Base-by-base conservation (phyloP, 2,113 vertebrate species). In the Sylvicapra grimmia region DNA sequence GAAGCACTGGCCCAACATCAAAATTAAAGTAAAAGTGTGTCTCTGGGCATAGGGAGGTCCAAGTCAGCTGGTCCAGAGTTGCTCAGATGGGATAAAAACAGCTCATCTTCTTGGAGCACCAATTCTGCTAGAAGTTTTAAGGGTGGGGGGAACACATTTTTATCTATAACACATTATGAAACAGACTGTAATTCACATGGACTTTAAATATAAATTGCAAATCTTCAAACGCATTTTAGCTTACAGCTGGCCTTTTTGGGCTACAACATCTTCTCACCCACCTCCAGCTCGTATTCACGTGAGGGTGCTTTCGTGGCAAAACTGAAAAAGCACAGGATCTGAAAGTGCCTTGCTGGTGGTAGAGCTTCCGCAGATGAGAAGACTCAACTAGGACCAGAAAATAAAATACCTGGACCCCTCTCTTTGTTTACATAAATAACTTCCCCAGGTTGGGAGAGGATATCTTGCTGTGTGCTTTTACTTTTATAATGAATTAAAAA, bases 131-230 rank as follows among this genome's bases (percentile, higher is more conserved):
- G 14, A 93, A 89, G 44, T 95, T 92, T 93, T 82, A 82, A 97
- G 56, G 86, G 94, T 54, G 59, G 80, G 95, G 96, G 80, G 95
- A 95, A 96, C 93, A 89, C 54, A 89, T 94, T 94, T 93, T 95
- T 86, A 94, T 97, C 86, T 97, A 89, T 93, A 96, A 97, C 92
- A 89, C 86, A 82, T 97, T 97, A 97, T 96, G 97, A 97, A 98
- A 96, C 97, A 94, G 93, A 93, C 94, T 97, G 90, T 96, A 97
- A 97, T 93, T 91, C 96, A 94, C 96, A 94, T 94, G 97, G 53
- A 54, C 93, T 95, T 98, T 97, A 97, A 97, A 97, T 97, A 97
- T 96, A 97, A 97, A 96, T 98, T 98, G 97, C 97, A 98, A 96
- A 97, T 98, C 96, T 96, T 93, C 68, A 91, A 97, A 96, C 96